Evolutionary conservation across 1,140 invertebrate species (phyloP).

Genomic region (Drosophila quadrilineata): DNA sequence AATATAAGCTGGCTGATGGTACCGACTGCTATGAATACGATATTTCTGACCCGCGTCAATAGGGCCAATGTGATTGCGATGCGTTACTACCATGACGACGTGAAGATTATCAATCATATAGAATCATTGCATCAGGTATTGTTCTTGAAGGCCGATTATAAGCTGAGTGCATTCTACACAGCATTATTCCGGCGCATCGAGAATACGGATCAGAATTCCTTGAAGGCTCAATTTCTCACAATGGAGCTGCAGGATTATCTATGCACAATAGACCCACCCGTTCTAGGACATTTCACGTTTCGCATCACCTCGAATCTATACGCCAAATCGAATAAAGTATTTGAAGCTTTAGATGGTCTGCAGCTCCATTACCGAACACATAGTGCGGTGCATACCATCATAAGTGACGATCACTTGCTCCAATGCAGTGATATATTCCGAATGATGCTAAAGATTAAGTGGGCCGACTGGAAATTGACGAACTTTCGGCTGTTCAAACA

Average conservation of each 20-base stretch:
- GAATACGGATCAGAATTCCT: constrained; percentile 26
- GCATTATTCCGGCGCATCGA: constrained; percentile 71
- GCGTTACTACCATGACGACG: constrained; percentile 51
- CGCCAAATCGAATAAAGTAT: constrained; percentile 41
- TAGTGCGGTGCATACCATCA: constrained; percentile 42
- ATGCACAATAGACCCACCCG: constrained; percentile 28
- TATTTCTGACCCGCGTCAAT: constrained; percentile 45
- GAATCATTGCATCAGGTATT: constrained; percentile 63
- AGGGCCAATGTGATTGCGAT: constrained; percentile 62
- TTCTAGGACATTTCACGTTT: constrained; percentile 35
- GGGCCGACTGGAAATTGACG: constrained; percentile 69
- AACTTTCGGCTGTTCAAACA: constrained; percentile 55
- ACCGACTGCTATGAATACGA: constrained; percentile 15
- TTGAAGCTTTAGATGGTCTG: constrained; percentile 59
- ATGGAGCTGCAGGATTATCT: constrained; percentile 53
- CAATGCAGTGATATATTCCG: constrained; percentile 72
- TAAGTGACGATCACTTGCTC: constrained; percentile 36
- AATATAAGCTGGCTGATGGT: too few relatives aligned
- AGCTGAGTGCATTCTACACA: constrained; percentile 60
- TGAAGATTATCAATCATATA: constrained; percentile 47
- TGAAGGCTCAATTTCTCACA: constrained; percentile 58
- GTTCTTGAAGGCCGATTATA: constrained; percentile 62
- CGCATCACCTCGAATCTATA: constrained; percentile 35
- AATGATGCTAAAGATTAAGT: constrained; percentile 73
- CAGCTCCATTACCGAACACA: constrained; percentile 51